Base-by-base conservation (phyloP, 37 sponge, comb jelly and placozoan species). In the Oopsacas minuta region DNA sequence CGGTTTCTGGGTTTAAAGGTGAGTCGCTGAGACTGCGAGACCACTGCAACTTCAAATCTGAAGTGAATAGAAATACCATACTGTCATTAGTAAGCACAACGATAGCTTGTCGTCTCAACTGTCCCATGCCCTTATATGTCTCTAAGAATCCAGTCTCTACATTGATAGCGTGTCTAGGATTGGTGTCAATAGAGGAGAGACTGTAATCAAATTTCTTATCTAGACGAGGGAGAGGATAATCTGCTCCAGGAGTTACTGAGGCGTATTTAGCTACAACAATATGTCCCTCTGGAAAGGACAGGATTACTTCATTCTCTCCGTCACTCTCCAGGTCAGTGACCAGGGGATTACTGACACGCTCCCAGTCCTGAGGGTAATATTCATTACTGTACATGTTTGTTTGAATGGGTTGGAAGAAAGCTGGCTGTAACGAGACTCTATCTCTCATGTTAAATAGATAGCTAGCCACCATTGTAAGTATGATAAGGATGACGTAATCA, bases 121-220 rank as follows among this genome's bases (percentile, higher is more conserved):
- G 91, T n/a, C 88, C 37, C 91, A 91, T 91, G 83, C 86, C 86
- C 75, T 88, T 84, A 85, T 91, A 91, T 35, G 39, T 38, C 49
- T 52, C 39, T 0, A 88, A 83, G 83, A 52, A 91, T 17, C 91
- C 91, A 8, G 91, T 88, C n/a, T 82, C 89, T 36, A 91, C 75
- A 61, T 3, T 20, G 75, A 61, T 25, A 12, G 75, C 75, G 75
- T 61, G 75, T n/a, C 75, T 61, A 5, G 5, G 20, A 5, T 3
- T 5, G 5, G 32, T 34, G 30, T 61, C 75, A 3, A 34, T 5
- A 3, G 20, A 10, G 30, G 75, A 61, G 28, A 61, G 30, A n/a
- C 30, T n/a, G 75, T 3, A 20, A 25, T 61, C 75, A 34, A 61
- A 61, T n/a, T 32, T n/a, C 30, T 61, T 61, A 5, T 61, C 75